phyloP scores from a whole-genome alignment of 2,888 invertebrate genomes.

The Ennomos fuscantarius region DNA sequence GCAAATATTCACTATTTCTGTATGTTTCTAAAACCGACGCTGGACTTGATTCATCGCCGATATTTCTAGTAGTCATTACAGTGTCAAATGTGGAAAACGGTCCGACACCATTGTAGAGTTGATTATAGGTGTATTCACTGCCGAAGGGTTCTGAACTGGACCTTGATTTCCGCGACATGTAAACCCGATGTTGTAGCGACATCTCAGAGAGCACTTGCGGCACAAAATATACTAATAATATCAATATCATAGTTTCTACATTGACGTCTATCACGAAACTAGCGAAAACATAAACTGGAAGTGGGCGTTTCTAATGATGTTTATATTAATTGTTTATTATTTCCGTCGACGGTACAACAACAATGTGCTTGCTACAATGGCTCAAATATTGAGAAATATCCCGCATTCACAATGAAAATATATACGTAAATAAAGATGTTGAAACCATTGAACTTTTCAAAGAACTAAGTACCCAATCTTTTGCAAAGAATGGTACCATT shows the following conservation, averaged over 20 bases:
- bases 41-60: conserved; percentile 1
- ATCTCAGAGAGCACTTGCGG: conserved; percentile 50
- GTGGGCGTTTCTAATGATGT: conserved; percentile 55
- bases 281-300: conserved; percentile 59
- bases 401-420: conserved; percentile 39
- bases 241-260: conserved; percentile 39
- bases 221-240: conserved; percentile 54
- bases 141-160: conserved; percentile 49
- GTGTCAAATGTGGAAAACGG: conserved; percentile 38
- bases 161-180: conserved; percentile 51
- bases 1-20: conserved; percentile 10
- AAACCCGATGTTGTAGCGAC: conserved; percentile 51
- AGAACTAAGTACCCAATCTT: conserved; percentile 24
- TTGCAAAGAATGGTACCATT: no score
- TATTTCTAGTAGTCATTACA: conserved; percentile 1
- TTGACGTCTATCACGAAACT: conserved; percentile 52
- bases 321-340: conserved; percentile 72
- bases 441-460: conserved; percentile 19
- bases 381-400: conserved; percentile 65
- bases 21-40: conserved; percentile 32
- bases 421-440: conserved; percentile 19
- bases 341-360: conserved; percentile 46
- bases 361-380: conserved; percentile 70
- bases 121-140: conserved; percentile 53
- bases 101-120: conserved; percentile 47